Conservation (phyloP, 2,113 vertebrate genomes). For the Tamias sibiricus region DNA sequence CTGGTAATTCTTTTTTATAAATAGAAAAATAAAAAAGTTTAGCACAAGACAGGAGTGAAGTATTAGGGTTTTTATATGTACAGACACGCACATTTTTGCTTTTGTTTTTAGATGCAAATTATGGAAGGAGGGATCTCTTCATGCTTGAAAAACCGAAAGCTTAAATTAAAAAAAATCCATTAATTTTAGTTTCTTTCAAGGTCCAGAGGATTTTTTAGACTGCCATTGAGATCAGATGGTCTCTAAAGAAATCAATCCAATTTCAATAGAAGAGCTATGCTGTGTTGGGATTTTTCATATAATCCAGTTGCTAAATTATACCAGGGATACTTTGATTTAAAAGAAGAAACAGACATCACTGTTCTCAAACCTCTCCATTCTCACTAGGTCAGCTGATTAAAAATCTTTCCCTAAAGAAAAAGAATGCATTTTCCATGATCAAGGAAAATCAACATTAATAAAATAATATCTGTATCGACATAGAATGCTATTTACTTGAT, state of each 20-base stretch:
- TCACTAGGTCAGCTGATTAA: conserved; percentile 55
- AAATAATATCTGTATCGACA: conserved; percentile 60
- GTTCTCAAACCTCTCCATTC: conserved; percentile 46
- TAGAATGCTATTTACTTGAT: conserved; percentile 67
- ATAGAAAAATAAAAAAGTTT: conserved; percentile 65
- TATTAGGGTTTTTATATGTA: conserved; percentile 59
- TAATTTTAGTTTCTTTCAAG: conserved; percentile 83
- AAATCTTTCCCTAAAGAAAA: conserved; percentile 73
- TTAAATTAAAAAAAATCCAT: conserved; percentile 78
- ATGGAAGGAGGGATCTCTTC: conserved; percentile 66
- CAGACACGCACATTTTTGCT: conserved; percentile 68
- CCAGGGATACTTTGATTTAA: conserved; percentile 74
- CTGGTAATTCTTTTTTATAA: no score
- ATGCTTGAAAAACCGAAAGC: conserved; percentile 72
- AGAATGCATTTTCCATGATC: conserved; percentile 65
- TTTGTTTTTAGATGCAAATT: conserved; percentile 81
- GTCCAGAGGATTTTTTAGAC: conserved; percentile 77
- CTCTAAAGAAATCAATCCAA: conserved; percentile 88
- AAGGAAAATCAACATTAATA: conserved; percentile 78
- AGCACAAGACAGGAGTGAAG: conserved; percentile 2
- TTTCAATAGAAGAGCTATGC: conserved; percentile 85
- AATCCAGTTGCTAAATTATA: conserved; percentile 84
- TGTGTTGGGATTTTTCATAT: conserved; percentile 84
- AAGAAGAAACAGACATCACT: conserved; percentile 65
- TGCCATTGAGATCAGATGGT: conserved; percentile 81